A percentile compares a stretch with the other conserved stretches of the same genome.
Evolutionary conservation across 2,888 invertebrate species (phyloP).

Genomic region (Perdita meconis): DNA sequence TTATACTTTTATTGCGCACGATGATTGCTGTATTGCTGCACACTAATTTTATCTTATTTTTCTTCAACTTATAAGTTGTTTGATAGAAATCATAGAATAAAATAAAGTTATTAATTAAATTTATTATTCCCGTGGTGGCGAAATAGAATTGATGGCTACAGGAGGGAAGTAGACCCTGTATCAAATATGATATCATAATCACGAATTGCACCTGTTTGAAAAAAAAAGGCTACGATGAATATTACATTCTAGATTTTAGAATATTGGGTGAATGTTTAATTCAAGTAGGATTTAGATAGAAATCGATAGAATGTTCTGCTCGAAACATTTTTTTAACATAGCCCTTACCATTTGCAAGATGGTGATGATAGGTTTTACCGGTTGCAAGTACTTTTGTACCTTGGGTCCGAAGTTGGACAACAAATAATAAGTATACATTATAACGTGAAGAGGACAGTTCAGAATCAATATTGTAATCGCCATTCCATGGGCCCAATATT

Average conservation of each 20-base stretch:
- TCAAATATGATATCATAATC: background rate
- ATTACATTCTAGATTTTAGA: no score
- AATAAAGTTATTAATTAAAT: slow-evolving; percentile 87
- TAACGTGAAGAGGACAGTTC: no score
- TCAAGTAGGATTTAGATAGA: background rate
- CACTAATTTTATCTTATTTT: background rate
- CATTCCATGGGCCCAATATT: no score
- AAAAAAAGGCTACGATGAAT: background rate
- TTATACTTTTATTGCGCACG: background rate
- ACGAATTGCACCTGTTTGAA: slow-evolving; percentile 35
- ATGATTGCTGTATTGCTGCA: no score
- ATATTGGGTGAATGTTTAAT: no score
- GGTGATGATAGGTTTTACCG: slow-evolving; percentile 86
- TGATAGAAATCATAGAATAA: slow-evolving; percentile 89
- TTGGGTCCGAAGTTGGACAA: slow-evolving; percentile 84
- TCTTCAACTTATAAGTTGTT: slow-evolving; percentile 84
- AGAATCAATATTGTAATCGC: no score
- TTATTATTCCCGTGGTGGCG: slow-evolving; percentile 84
- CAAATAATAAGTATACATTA: no score
- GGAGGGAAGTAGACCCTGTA: background rate
- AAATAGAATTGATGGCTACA: background rate
- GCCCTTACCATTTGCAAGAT: slow-evolving; percentile 88
- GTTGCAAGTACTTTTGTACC: background rate
- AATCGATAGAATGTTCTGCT: background rate
- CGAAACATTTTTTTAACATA: no score